Conservation (phyloP, 2,888 invertebrate species). For the Dermolepida albohirtum region DNA sequence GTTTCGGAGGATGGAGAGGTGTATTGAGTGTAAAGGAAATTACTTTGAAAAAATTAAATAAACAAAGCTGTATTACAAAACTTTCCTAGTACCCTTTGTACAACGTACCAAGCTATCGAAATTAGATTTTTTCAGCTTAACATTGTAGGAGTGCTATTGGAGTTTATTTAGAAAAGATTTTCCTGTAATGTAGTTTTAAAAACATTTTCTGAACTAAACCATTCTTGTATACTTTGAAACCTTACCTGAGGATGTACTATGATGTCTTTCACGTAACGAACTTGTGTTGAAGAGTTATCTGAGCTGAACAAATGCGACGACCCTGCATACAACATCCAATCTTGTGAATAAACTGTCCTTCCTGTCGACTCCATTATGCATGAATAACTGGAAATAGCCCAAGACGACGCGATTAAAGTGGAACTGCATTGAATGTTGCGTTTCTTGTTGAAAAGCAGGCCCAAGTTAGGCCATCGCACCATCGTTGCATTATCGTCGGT, state of each 20-base stretch:
- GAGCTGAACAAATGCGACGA: constrained; percentile 58
- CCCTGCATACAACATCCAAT: constrained; percentile 62
- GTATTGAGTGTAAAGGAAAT: too few relatives aligned
- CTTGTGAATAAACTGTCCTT: constrained; percentile 42
- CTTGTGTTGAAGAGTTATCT: constrained; percentile 60
- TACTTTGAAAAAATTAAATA: too few relatives aligned
- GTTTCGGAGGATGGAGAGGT: too few relatives aligned
- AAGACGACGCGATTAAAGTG: constrained; percentile 65
- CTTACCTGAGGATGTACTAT: constrained; percentile 69
- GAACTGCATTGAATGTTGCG: constrained; percentile 66
- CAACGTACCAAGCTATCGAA: too few relatives aligned
- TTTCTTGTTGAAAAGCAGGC: constrained; percentile 66
- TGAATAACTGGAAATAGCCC: constrained; percentile 67
- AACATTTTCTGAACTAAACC: too few relatives aligned
- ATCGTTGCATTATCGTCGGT: constrained; percentile 59
- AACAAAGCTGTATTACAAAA: too few relatives aligned
- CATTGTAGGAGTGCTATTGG: too few relatives aligned
- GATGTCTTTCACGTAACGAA: constrained; percentile 63
- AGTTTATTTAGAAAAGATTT: too few relatives aligned
- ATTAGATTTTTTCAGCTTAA: too few relatives aligned
- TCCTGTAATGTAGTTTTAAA: too few relatives aligned
- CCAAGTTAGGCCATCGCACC: constrained; percentile 71
- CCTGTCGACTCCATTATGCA: constrained; percentile 58
- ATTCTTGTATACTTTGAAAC: too few relatives aligned
- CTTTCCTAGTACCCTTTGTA: too few relatives aligned